Base-by-base conservation (phyloP, 1,140 invertebrate species). In the Chrysomallon squamiferum region DNA sequence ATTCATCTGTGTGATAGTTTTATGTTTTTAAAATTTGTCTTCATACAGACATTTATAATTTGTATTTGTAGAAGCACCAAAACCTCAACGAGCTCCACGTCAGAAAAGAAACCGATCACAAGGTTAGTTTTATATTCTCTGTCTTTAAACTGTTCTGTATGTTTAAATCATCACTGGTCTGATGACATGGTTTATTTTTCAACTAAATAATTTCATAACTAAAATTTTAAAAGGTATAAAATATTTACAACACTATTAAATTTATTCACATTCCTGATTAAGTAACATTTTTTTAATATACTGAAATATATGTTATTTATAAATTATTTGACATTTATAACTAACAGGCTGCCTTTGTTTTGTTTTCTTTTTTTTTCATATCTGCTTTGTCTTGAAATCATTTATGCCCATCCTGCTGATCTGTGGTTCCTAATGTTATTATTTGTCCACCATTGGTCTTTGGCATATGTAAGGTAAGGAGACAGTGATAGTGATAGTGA, bases 401-500 rank as follows among this genome's bases (percentile, higher is more conserved):
- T 35, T 7, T 35, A n/a, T 38, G 13, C n/a, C n/a, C n/a, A n/a
- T n/a, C n/a, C n/a, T n/a, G n/a, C n/a, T n/a, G n/a, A n/a, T 29
- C 29, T 13, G 41, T 9, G 9, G 15, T 54, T 38, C 35, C 35
- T 38, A 15, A 5, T 38, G 35, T 38, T 7, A 32, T 25, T n/a
- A 35, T 60, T 67, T 62, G 41, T 61, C 20, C 15, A 38, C 27
- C 41, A 13, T 41, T 47, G 33, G 22, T 65, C 45, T 66, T 71
- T 76, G 80, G 80, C 81, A 68, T 70, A 65, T 76, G 76, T 76
- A 83, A 83, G 81, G 81, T 83, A 83, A 83, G 81, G 72, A 62
- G 78, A 78, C 73, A 62, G 69, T 73, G 73, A 76, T 62, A 54
- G 59, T 60, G 52, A 73, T 70, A 65, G 67, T 60, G 56, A 69